Conservation (phyloP, 2,888 invertebrate genomes). For the Lumbricus terrestris region DNA sequence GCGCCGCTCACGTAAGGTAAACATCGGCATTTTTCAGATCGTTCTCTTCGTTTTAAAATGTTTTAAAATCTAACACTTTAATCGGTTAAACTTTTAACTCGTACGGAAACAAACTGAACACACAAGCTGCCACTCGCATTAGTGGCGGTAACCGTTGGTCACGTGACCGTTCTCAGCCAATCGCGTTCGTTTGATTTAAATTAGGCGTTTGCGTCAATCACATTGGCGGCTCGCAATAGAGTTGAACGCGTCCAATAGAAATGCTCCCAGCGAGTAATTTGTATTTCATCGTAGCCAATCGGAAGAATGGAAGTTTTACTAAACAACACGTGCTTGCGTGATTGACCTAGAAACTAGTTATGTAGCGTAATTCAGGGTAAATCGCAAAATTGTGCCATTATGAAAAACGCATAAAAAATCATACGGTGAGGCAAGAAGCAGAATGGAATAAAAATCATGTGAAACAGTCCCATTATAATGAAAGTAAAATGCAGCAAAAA, state of each 20-base stretch:
- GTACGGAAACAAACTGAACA: background rate
- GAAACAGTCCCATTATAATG: no score
- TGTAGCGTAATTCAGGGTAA: background rate
- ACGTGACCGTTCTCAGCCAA: background rate
- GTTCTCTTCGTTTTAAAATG: background rate
- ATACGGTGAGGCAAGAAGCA: no score
- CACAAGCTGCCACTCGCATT: background rate
- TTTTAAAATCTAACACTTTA: background rate
- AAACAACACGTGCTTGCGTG: background rate
- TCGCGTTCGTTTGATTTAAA: background rate
- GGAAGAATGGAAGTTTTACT: background rate
- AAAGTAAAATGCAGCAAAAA: no score
- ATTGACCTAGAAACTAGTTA: background rate
- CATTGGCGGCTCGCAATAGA: background rate
- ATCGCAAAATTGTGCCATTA: no score
- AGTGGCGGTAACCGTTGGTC: constrained; percentile 8
- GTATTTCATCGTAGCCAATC: background rate
- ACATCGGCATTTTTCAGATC: constrained; percentile 9
- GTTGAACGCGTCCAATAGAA: background rate
- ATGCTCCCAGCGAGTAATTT: background rate
- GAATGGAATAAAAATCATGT: no score
- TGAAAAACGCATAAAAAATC: no score
- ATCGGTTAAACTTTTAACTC: background rate
- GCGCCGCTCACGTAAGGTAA: background rate
- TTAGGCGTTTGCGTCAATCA: background rate